A percentile compares a stretch with the other conserved stretches of the same genome.
These are phyloP conservation scores for Drosophila pandora DNA, from an alignment of 1,140 invertebrate species.

Conservation along the genomic window DNA sequence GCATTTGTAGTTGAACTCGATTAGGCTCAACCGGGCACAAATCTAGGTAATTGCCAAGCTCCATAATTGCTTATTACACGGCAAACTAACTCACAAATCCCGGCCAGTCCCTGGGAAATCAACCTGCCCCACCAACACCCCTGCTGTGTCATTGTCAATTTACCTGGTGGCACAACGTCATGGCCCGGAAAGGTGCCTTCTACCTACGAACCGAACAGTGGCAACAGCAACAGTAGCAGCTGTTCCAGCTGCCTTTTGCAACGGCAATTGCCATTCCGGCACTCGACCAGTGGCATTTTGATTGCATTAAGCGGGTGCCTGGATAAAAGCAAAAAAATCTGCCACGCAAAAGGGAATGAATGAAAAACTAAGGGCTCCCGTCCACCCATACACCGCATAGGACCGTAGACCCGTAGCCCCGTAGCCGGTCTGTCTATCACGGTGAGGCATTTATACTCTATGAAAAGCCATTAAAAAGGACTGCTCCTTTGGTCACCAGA, in stretches of 20 bases:
- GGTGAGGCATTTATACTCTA: conserved; percentile 10
- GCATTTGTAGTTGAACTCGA: conserved; percentile 32
- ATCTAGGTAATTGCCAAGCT: conserved; percentile 64
- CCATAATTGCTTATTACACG: conserved; percentile 73
- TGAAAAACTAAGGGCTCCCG: conserved; percentile 1
- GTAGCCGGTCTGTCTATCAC: conserved; percentile 11
- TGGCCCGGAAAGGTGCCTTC: conserved; percentile 25
- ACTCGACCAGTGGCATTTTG: conserved; percentile 43
- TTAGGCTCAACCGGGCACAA: conserved; percentile 55
- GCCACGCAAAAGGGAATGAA: conserved; percentile 10
- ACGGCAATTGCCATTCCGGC: conserved; percentile 41
- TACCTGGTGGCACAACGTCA: conserved; percentile 28
- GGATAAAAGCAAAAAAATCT: conserved; percentile 21
- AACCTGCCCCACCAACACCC: not conserved
- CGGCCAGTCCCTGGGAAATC: not conserved
- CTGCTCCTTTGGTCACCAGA: not conserved
- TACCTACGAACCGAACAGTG: not conserved
- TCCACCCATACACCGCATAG: no score
- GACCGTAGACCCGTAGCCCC: not conserved
- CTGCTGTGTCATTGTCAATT: conserved; percentile 61
- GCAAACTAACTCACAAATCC: conserved; percentile 67
- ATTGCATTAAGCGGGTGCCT: conserved; percentile 51
- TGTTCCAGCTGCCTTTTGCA: conserved; percentile 3
- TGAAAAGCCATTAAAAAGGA: conserved; percentile 17
- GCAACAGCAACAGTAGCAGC: conserved; percentile 12